Conservation (phyloP, 2,113 vertebrate species). For the Cebidichthys violaceus region DNA sequence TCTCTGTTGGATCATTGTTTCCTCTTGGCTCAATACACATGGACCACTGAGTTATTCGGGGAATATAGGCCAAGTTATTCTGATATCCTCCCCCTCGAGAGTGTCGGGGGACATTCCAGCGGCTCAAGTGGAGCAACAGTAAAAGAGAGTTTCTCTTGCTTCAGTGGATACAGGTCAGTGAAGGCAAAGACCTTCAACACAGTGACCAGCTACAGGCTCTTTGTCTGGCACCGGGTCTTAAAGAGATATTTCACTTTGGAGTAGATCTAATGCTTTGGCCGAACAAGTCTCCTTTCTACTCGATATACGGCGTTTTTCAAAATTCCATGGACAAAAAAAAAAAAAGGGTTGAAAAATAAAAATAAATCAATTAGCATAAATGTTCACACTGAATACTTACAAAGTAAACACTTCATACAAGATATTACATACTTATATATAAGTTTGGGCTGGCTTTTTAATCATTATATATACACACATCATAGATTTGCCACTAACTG, state of each 20-base stretch:
- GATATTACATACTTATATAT: too few relatives aligned
- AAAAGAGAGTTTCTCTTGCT: slow-evolving; percentile 44
- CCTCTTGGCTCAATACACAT: slow-evolving; percentile 50
- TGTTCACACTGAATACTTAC: too few relatives aligned
- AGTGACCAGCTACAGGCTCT: slow-evolving; percentile 27
- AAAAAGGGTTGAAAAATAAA: background rate
- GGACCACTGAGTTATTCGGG: slow-evolving; percentile 64
- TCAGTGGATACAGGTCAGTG: slow-evolving; percentile 58
- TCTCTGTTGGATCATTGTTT: slow-evolving; percentile 61
- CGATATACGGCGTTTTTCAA: background rate
- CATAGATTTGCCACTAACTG: too few relatives aligned
- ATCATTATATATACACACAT: too few relatives aligned
- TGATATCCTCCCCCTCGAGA: slow-evolving; percentile 62
- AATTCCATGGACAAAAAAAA: too few relatives aligned
- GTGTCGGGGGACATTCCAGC: slow-evolving; percentile 66
- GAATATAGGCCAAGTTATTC: slow-evolving; percentile 77
- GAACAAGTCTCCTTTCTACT: background rate
- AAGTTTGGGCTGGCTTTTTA: too few relatives aligned
- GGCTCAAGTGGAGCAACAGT: slow-evolving; percentile 63
- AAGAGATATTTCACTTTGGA: slow-evolving; percentile 19
- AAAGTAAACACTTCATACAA: too few relatives aligned
- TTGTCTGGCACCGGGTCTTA: slow-evolving; percentile 23
- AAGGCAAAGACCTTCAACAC: slow-evolving; percentile 37
- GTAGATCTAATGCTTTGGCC: background rate
- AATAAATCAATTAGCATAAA: too few relatives aligned